Conservation (phyloP, 2,888 invertebrate genomes). For the Acleris literana region DNA sequence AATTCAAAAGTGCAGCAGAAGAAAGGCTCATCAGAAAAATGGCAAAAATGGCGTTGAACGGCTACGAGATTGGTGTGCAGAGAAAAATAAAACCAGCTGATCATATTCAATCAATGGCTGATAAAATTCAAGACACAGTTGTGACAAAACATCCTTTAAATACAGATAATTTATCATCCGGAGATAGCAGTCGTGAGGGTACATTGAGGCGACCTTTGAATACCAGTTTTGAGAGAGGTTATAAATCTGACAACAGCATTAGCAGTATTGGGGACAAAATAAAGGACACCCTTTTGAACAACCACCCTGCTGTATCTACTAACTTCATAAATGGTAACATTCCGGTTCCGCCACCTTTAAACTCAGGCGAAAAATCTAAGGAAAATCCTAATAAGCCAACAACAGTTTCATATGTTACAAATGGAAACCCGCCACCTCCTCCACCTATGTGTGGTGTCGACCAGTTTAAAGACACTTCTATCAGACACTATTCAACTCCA, state of each 20-base stretch:
- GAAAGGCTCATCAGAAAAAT: constrained; percentile 78
- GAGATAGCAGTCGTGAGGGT: constrained; percentile 64
- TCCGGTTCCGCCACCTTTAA: constrained; percentile 8
- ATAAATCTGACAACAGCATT: constrained; percentile 64
- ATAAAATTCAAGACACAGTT: constrained; percentile 80
- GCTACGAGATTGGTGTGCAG: constrained; percentile 81
- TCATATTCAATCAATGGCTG: constrained; percentile 80
- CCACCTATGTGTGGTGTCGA: constrained; percentile 39
- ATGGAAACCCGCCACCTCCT: constrained; percentile 42
- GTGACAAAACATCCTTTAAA: constrained; percentile 79
- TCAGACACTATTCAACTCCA: constrained; percentile 38
- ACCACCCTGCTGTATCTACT: constrained; percentile 50
- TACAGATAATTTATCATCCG: constrained; percentile 61
- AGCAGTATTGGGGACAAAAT: constrained; percentile 65
- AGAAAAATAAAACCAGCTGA: constrained; percentile 80
- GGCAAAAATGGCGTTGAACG: constrained; percentile 81
- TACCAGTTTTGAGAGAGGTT: constrained; percentile 61
- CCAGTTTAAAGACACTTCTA: constrained; percentile 33
- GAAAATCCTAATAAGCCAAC: constrained; percentile 13
- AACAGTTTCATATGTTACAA: constrained; percentile 2
- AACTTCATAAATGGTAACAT: constrained; percentile 30
- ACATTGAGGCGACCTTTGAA: constrained; percentile 59
- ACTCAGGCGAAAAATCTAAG: constrained; percentile 21
- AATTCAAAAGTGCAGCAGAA: constrained; percentile 78
- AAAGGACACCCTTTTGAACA: constrained; percentile 65